Percentiles rank a stretch among this genome's conserved stretches.
Evolutionary conservation across 64 coral and sea anemone species (phyloP).

Genomic region (Actinia equina): DNA sequence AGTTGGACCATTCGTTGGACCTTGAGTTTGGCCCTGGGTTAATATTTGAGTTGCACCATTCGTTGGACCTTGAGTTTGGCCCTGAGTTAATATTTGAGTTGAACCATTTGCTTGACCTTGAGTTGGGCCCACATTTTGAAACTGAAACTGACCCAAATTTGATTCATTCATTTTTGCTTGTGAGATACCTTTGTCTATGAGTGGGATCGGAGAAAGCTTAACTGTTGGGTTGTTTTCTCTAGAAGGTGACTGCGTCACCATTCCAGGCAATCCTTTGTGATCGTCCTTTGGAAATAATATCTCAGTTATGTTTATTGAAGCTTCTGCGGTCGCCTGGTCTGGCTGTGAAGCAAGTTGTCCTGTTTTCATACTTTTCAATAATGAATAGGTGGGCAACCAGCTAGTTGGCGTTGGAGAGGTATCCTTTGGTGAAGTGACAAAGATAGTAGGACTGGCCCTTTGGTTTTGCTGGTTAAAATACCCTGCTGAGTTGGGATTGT

Average conservation of each 20-base stretch:
- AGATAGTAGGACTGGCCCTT: neutral
- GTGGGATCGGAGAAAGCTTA: neutral
- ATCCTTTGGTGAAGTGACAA: neutral
- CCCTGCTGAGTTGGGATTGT: neutral
- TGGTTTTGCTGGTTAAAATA: neutral
- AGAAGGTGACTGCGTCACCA: neutral
- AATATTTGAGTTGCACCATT: neutral
- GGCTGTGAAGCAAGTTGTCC: neutral
- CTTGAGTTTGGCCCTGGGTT: neutral
- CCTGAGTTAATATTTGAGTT: neutral
- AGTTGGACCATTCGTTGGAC: too few relatives aligned
- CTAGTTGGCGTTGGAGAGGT: neutral
- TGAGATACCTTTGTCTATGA: conserved; percentile 16
- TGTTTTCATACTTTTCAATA: neutral
- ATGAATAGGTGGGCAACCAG: conserved; percentile 16
- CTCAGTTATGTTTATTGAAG: conserved; percentile 29
- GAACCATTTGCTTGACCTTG: neutral
- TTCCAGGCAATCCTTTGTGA: neutral
- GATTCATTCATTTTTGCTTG: neutral
- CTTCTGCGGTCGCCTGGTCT: neutral
- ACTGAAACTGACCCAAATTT: neutral
- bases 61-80: neutral
- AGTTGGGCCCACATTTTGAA: neutral
- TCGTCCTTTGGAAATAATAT: neutral
- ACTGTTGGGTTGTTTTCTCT: neutral